Percentiles rank a stretch among this genome's conserved stretches.
Conservation (phyloP, 2,797 vertebrate genomes). For the Serranus cabrilla region DNA sequence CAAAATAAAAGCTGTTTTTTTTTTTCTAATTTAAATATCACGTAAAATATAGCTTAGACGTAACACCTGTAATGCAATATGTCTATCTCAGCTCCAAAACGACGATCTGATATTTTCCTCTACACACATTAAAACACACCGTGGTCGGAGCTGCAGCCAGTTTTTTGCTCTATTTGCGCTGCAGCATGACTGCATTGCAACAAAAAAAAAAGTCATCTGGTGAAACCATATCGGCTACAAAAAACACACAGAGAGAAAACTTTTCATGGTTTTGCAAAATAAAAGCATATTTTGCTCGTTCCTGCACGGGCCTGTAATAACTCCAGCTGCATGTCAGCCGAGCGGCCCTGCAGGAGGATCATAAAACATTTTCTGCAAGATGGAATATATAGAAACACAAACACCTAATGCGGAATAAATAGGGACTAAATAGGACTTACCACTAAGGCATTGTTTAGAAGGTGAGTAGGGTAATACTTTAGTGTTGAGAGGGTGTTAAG, state of each 20-base stretch:
- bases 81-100: background rate
- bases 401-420: slow-evolving; percentile 79
- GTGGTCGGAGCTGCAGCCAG: slow-evolving; percentile 5
- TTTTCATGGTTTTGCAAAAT: slow-evolving; percentile 29
- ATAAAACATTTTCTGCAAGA: slow-evolving; percentile 40
- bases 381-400: slow-evolving; percentile 59
- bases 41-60: too few relatives aligned
- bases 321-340: slow-evolving; percentile 39
- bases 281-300: background rate
- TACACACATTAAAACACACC: slow-evolving; percentile 11
- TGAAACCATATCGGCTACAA: background rate
- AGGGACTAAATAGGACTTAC: slow-evolving; percentile 83
- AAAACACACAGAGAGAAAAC: slow-evolving; percentile 28
- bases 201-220: background rate
- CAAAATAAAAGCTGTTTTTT: background rate
- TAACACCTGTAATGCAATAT: background rate
- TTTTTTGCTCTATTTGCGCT: background rate
- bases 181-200: slow-evolving; percentile 1
- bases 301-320: slow-evolving; percentile 12
- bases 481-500: slow-evolving; percentile 84
- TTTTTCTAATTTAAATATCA: background rate
- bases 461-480: slow-evolving; percentile 87
- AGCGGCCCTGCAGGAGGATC: slow-evolving; percentile 36
- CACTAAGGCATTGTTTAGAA: slow-evolving; percentile 88
- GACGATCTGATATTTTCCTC: background rate